These are phyloP conservation scores for Alca torda DNA, from an alignment of 2,797 vertebrate species.

Conservation along the genomic window DNA sequence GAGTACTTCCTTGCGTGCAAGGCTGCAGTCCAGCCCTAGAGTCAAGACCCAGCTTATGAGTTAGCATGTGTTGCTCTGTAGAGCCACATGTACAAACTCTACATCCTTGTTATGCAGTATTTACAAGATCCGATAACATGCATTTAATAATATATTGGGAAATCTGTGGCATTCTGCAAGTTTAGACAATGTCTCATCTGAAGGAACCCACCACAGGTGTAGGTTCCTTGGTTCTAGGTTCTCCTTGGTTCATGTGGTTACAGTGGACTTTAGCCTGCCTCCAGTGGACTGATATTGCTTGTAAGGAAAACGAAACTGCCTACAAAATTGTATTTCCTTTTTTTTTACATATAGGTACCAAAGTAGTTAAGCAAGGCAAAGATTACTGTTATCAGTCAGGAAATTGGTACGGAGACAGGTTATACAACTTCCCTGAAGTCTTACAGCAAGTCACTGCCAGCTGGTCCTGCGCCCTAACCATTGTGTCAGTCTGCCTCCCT, in stretches of 20 bases:
- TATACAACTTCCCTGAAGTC: not conserved
- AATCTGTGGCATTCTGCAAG: not conserved
- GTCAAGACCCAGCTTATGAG: not conserved
- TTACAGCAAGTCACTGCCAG: not conserved
- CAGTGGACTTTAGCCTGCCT: not conserved
- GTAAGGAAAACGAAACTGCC: not conserved
- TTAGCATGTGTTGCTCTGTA: not conserved
- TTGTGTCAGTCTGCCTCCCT: not conserved
- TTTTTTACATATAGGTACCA: not conserved
- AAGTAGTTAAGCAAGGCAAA: not conserved
- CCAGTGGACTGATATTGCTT: not conserved
- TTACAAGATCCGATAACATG: not conserved
- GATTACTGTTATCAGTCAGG: not conserved
- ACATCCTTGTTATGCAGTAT: not conserved
- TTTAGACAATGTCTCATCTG: not conserved
- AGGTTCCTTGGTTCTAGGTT: too few relatives aligned
- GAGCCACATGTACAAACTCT: not conserved
- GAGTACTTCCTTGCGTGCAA: fast-evolving
- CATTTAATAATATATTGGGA: not conserved
- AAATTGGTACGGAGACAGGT: not conserved
- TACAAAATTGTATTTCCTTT: not conserved
- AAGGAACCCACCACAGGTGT: not conserved
- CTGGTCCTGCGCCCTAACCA: not conserved
- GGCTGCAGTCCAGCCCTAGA: not conserved
- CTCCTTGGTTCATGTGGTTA: not conserved